A percentile compares a stretch with the other conserved stretches of the same genome.
These are phyloP conservation scores for Tetramorium simillimum DNA, from an alignment of 1,140 invertebrate species.

Conservation along the genomic window DNA sequence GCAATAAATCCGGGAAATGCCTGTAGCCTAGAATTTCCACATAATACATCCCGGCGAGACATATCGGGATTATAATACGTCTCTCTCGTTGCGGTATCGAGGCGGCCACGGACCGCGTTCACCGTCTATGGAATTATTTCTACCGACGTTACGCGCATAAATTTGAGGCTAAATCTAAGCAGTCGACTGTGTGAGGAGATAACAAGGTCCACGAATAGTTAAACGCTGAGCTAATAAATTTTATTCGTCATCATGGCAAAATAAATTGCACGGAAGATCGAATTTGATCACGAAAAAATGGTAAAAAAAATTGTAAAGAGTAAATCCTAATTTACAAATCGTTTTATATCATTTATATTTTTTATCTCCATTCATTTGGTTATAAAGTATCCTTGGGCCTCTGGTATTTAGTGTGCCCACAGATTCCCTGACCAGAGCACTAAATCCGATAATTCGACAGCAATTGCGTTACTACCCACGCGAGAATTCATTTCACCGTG, in stretches of 20 bases:
- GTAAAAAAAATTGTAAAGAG: neutral
- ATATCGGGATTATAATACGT: conserved; percentile 42
- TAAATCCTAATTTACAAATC: neutral
- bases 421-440: neutral
- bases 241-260: conserved; percentile 11
- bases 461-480: neutral
- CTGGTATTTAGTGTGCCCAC: neutral
- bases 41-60: conserved; percentile 50
- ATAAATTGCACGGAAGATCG: conserved; percentile 9
- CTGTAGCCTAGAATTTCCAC: conserved; percentile 63
- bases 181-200: neutral
- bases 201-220: conserved; percentile 30
- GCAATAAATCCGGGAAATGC: conserved; percentile 71
- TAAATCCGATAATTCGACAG: neutral
- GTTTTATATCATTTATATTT: neutral
- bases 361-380: neutral
- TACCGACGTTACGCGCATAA: conserved; percentile 39
- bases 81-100: conserved; percentile 26
- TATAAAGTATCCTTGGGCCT: neutral
- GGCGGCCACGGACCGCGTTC: neutral
- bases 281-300: neutral
- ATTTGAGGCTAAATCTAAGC: neutral
- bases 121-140: conserved; percentile 30
- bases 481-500: neutral
- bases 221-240: conserved; percentile 28